Percentiles rank a stretch among this genome's conserved stretches.
These are phyloP conservation scores for Norana najaformis DNA, from an alignment of 2,888 invertebrate species.

Conservation along the genomic window DNA sequence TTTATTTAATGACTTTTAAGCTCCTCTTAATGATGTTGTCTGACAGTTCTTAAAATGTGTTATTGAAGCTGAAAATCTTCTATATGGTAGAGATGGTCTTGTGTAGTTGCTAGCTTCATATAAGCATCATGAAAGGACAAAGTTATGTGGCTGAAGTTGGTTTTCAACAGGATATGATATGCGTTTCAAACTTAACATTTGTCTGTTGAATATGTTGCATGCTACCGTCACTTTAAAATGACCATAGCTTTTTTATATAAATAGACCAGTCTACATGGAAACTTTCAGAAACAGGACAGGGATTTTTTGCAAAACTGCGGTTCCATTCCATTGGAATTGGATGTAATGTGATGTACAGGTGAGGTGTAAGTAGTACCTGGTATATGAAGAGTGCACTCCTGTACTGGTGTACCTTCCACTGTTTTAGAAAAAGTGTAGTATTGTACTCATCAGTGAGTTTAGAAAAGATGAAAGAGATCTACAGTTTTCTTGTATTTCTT, in stretches of 20 bases:
- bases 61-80: too few species aligned
- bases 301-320: neutral
- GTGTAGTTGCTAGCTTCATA: too few species aligned
- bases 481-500: neutral
- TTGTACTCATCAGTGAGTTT: neutral
- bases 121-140: too few species aligned
- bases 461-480: neutral
- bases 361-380: neutral
- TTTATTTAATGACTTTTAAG: too few species aligned
- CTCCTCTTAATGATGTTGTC: too few species aligned
- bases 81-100: too few species aligned
- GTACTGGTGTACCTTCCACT: neutral
- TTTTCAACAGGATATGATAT: neutral
- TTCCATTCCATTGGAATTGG: neutral
- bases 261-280: neutral
- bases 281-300: neutral
- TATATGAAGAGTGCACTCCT: neutral
- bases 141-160: too few species aligned
- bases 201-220: neutral
- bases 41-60: too few species aligned
- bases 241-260: neutral
- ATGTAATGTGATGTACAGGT: neutral
- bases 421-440: neutral
- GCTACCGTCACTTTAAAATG: neutral
- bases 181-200: neutral